These are phyloP conservation scores for Scaptomyza polygonia DNA, from an alignment of 2,888 invertebrate species.

Conservation along the genomic window DNA sequence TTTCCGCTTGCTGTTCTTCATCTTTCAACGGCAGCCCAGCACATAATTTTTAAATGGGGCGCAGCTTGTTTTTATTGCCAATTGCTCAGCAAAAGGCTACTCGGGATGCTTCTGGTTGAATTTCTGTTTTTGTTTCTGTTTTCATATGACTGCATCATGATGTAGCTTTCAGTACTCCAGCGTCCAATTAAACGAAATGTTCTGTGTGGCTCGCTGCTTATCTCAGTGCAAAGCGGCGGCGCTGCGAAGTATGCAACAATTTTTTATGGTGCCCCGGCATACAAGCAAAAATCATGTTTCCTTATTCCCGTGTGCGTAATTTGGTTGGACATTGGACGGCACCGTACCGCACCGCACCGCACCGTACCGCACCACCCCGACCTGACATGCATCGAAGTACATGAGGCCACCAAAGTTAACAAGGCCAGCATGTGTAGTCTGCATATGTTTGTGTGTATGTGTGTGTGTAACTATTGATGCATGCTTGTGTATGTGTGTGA, in stretches of 20 bases:
- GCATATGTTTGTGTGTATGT: constrained; percentile 32
- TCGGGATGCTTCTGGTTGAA: constrained; percentile 18
- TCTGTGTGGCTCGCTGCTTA: constrained; percentile 61
- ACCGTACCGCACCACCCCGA: neutral
- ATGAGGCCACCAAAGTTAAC: constrained; percentile 67
- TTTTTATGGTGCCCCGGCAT: constrained; percentile 74
- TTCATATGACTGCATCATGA: constrained; percentile 72
- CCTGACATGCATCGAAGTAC: constrained; percentile 13
- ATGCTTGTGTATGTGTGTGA: constrained; percentile 34
- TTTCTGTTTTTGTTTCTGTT: constrained; percentile 35
- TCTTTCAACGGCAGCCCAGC: constrained; percentile 41
- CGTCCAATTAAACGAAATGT: constrained; percentile 79
- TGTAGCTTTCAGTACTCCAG: constrained; percentile 76
- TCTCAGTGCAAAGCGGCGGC: constrained; percentile 49
- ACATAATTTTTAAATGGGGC: constrained; percentile 78
- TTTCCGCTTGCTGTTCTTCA: constrained; percentile 27
- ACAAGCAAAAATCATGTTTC: constrained; percentile 81
- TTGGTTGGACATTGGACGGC: constrained; percentile 57
- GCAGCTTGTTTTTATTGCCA: constrained; percentile 76
- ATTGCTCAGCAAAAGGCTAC: constrained; percentile 27
- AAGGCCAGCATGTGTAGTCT: constrained; percentile 53
- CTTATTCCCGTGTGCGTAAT: constrained; percentile 80
- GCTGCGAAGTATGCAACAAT: constrained; percentile 72
- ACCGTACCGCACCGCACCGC: neutral
- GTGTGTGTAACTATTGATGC: constrained; percentile 64